Evolutionary conservation across 2,113 vertebrate genomes (phyloP).

Genomic region (Cheilinus undulatus): DNA sequence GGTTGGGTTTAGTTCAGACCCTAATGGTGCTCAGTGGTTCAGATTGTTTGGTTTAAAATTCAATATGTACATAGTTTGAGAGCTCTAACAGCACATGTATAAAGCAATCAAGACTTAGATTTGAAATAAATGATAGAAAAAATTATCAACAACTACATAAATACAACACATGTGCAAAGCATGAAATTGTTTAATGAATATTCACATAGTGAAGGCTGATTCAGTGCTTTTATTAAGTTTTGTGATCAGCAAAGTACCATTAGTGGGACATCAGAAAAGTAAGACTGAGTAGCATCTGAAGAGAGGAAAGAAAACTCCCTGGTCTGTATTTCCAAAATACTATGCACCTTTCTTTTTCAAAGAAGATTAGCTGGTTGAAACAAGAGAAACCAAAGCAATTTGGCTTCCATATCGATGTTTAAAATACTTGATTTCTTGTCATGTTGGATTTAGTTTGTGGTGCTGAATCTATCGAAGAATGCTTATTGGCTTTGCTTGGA

Average conservation of each 20-base stretch:
- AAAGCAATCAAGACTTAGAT: neutral
- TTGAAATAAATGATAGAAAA: neutral
- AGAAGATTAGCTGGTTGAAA: conserved; percentile 64
- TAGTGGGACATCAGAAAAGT: conserved; percentile 13
- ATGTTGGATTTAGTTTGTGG: conserved; percentile 62
- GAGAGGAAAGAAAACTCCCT: conserved; percentile 23
- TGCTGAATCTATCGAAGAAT: conserved; percentile 66
- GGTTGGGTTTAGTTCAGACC: conserved; percentile 23
- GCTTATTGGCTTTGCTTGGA: conserved; percentile 46
- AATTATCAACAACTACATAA: neutral
- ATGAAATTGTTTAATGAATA: neutral
- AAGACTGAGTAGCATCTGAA: conserved; percentile 45
- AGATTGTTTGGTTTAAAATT: conserved; percentile 24
- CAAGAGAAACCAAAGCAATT: conserved; percentile 72
- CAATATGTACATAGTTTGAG: neutral
- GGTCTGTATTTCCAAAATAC: conserved; percentile 56
- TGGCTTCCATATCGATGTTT: conserved; percentile 62
- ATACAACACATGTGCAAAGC: neutral
- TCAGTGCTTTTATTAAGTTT: conserved; percentile 13
- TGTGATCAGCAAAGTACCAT: conserved; percentile 33
- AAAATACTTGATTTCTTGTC: conserved; percentile 67
- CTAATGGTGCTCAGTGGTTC: conserved; percentile 25
- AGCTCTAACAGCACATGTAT: neutral
- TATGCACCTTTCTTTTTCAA: conserved; percentile 37
- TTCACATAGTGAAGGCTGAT: conserved; percentile 8